Percentiles rank a stretch among this genome's conserved stretches.
Evolutionary conservation across 1,140 invertebrate genomes (phyloP).

Genomic region (Octopus sinensis): DNA sequence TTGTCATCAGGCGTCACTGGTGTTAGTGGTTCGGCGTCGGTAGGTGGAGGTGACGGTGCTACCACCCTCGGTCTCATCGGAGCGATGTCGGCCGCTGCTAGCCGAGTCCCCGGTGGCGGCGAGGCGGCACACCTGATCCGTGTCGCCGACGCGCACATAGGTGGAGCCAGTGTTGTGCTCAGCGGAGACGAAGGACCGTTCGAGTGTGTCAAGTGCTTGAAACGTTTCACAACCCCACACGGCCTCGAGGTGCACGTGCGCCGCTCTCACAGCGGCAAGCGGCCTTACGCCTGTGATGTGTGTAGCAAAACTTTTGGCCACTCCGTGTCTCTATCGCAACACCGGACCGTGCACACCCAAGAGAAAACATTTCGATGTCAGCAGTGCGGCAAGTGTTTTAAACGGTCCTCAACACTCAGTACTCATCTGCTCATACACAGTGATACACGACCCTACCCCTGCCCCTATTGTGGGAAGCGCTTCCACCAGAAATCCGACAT

Average conservation of each 20-base stretch:
- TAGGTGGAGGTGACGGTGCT: background rate
- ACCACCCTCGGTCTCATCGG: background rate
- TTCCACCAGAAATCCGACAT: constrained; percentile 99
- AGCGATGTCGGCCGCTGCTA: background rate
- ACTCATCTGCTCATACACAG: constrained; percentile 98
- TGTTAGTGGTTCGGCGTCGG: background rate
- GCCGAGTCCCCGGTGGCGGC: background rate
- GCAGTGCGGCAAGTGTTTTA: constrained; percentile 98
- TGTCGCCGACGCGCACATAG: background rate
- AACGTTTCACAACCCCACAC: constrained; percentile 95
- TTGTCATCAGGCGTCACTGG: background rate
- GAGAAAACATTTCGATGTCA: constrained; percentile 94
- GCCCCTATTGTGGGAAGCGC: constrained; percentile 79
- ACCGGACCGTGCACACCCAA: constrained; percentile 81
- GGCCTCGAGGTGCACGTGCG: constrained; percentile 85
- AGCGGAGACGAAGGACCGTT: constrained; percentile 61
- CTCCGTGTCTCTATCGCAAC: constrained; percentile 91
- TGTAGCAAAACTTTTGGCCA: constrained; percentile 98
- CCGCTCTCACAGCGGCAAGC: constrained; percentile 89
- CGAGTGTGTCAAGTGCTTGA: constrained; percentile 95
- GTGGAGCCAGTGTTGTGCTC: background rate
- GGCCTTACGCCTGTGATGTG: constrained; percentile 90
- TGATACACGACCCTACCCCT: constrained; percentile 70
- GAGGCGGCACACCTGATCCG: background rate
- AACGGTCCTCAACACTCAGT: constrained; percentile 93